A percentile compares a stretch with the other conserved stretches of the same genome.
Evolutionary conservation across 2,113 vertebrate species (phyloP).

Genomic region (Daphoenositta chrysoptera): DNA sequence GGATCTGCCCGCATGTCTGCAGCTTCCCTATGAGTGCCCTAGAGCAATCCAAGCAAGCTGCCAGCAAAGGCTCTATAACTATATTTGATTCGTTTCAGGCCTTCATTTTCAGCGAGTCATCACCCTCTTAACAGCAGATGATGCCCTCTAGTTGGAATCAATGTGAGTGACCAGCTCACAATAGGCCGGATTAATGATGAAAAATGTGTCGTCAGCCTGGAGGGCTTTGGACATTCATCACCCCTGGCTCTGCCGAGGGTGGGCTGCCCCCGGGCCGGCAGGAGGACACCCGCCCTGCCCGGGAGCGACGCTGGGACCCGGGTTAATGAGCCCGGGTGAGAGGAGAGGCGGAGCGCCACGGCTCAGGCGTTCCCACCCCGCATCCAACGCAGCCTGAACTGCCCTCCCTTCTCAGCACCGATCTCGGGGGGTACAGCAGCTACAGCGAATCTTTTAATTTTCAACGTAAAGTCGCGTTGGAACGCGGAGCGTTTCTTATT

Average conservation of each 20-base stretch:
- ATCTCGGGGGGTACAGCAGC: not conserved
- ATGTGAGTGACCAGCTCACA: constrained; percentile 89
- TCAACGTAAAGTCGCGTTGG: not conserved
- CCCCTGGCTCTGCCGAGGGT: constrained; percentile 75
- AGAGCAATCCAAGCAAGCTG: constrained; percentile 50
- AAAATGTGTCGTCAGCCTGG: constrained; percentile 90
- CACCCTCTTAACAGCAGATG: constrained; percentile 81
- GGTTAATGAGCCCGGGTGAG: not conserved
- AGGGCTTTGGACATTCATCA: constrained; percentile 91
- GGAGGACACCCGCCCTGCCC: constrained; percentile 61
- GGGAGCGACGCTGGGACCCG: constrained; percentile 1
- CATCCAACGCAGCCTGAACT: not conserved
- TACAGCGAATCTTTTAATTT: not conserved
- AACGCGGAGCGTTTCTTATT: not conserved
- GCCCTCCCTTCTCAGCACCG: not conserved
- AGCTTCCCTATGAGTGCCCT: constrained; percentile 7
- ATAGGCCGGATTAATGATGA: constrained; percentile 97
- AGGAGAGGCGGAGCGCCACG: not conserved
- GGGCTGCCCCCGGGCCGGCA: constrained; percentile 73
- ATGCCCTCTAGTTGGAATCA: constrained; percentile 88
- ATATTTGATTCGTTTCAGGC: constrained; percentile 74
- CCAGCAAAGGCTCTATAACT: constrained; percentile 68
- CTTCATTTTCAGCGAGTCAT: constrained; percentile 82
- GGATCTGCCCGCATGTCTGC: constrained; percentile 31
- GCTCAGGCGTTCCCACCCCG: not conserved